Conservation (phyloP, 2,888 invertebrate species). For the Ecliptopera silaceata region DNA sequence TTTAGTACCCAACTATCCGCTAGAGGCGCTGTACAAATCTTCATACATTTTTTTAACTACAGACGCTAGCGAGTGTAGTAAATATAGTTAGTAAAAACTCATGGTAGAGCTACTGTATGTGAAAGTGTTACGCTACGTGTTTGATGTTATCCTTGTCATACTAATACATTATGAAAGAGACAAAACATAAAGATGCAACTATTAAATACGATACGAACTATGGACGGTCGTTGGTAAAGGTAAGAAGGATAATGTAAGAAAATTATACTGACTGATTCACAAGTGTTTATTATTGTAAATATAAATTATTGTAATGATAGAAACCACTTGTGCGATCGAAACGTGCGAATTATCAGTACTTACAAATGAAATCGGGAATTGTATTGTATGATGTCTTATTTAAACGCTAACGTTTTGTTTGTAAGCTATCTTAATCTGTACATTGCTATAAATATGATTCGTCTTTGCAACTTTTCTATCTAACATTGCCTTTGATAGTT, state of each 20-base stretch:
- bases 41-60: too few relatives aligned
- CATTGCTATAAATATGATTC: slow-evolving; percentile 49
- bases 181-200: slow-evolving; percentile 33
- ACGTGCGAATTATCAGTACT: slow-evolving; percentile 48
- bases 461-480: slow-evolving; percentile 65
- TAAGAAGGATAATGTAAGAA: slow-evolving; percentile 39
- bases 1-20: too few relatives aligned
- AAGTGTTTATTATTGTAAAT: slow-evolving; percentile 79
- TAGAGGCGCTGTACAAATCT: too few relatives aligned
- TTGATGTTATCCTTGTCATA: slow-evolving; percentile 28
- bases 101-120: too few relatives aligned
- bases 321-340: slow-evolving; percentile 67
- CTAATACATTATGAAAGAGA: slow-evolving; percentile 24
- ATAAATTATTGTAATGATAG: slow-evolving; percentile 66
- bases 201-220: slow-evolving; percentile 26
- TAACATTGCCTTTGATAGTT: slow-evolving; percentile 68
- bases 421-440: slow-evolving; percentile 53
- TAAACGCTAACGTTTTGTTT: slow-evolving; percentile 38
- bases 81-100: too few relatives aligned
- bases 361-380: slow-evolving; percentile 63
- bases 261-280: slow-evolving; percentile 74
- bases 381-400: slow-evolving; percentile 51
- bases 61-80: too few relatives aligned
- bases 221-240: slow-evolving; percentile 34
- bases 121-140: slow-evolving; percentile 23